Evolutionary conservation across 2,113 vertebrate species (phyloP).

Genomic region (Tursiops truncatus): DNA sequence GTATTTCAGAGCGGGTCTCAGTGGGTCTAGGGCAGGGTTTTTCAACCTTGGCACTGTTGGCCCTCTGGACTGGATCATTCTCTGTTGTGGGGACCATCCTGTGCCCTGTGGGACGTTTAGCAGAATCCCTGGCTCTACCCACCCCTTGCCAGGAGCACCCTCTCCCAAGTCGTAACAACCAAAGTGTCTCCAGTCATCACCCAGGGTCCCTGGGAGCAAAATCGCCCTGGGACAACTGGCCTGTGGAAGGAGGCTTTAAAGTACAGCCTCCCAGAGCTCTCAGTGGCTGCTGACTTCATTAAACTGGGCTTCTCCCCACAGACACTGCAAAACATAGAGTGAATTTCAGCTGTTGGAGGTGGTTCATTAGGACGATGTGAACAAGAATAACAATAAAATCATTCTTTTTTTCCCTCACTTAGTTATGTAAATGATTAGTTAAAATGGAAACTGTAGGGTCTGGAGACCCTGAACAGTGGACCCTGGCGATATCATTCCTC

Average conservation of each 20-base stretch:
- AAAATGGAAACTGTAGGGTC: not conserved
- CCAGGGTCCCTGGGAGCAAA: not conserved
- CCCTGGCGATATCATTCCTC: too few relatives aligned
- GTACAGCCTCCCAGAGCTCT: not conserved
- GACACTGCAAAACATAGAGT: not conserved
- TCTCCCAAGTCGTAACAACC: too few relatives aligned
- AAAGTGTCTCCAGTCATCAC: not conserved
- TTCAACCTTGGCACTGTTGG: fast-evolving
- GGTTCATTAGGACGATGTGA: not conserved
- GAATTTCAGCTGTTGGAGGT: fast-evolving
- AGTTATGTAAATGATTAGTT: not conserved
- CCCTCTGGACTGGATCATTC: not conserved
- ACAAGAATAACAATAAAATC: not conserved
- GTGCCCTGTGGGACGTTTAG: not conserved
- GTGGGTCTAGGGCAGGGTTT: not conserved
- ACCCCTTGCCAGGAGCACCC: not conserved
- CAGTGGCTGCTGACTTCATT: too few relatives aligned
- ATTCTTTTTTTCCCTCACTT: not conserved
- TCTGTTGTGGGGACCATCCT: not conserved
- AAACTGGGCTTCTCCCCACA: not conserved
- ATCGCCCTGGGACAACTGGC: fast-evolving
- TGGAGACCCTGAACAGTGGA: not conserved
- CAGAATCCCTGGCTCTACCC: not conserved
- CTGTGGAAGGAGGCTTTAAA: not conserved
- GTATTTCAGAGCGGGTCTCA: not conserved